phyloP scores from a whole-genome alignment of 2,113 vertebrate genomes.

The Clarias macrocephalus region DNA sequence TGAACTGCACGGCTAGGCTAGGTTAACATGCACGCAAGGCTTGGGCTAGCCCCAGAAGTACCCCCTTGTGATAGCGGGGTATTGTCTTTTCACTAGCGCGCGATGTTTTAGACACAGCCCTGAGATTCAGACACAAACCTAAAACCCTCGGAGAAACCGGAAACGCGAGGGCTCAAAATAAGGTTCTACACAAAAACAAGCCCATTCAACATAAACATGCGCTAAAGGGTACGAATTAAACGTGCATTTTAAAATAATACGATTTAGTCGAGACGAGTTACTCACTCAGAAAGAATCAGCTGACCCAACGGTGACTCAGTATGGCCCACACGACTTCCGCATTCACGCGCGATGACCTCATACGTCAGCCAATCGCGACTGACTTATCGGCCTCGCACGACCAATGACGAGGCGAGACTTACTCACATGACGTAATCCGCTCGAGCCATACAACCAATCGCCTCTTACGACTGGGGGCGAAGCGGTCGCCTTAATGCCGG shows the following conservation, averaged over 20 bases:
- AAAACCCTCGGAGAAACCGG: background rate
- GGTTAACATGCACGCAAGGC: background rate
- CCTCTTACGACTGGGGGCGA: conserved; percentile 3
- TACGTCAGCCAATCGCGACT: conserved; percentile 60
- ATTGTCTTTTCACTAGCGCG: background rate
- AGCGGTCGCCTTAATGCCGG: background rate
- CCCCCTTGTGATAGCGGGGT: background rate
- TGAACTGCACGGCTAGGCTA: background rate
- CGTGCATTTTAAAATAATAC: conserved; percentile 48
- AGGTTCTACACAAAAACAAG: background rate
- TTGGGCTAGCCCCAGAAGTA: background rate
- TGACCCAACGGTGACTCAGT: conserved; percentile 83
- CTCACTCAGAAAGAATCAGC: conserved; percentile 82
- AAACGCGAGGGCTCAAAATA: background rate
- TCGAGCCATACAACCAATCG: conserved; percentile 54
- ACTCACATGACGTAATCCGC: conserved; percentile 1
- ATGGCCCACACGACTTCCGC: conserved; percentile 75
- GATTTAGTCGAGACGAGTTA: conserved; percentile 73
- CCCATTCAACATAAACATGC: background rate
- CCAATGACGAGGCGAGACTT: conserved; percentile 50
- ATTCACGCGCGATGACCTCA: conserved; percentile 69
- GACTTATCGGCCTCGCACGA: rapidly evolving
- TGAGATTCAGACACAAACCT: background rate
- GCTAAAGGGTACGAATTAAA: background rate
- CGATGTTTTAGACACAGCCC: background rate